Conservation (phyloP, 1,140 invertebrate species). For the Penaeus indicus region DNA sequence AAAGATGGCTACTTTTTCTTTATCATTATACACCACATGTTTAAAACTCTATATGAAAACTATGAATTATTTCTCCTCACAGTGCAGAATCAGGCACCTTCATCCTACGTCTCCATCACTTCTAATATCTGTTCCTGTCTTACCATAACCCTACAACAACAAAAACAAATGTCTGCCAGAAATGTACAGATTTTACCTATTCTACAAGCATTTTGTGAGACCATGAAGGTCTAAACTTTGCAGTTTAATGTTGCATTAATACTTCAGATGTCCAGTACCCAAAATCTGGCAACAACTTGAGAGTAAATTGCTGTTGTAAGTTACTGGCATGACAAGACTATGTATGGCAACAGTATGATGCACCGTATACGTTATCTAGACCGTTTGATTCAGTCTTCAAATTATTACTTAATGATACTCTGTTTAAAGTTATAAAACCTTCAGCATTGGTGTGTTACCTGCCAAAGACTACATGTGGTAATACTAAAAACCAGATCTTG, state of each 20-base stretch:
- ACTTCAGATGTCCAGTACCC: no score
- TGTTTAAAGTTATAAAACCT: constrained; percentile 26
- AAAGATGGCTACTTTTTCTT: no score
- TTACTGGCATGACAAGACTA: constrained; percentile 44
- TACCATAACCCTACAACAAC: constrained; percentile 45
- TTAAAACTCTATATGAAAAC: not conserved
- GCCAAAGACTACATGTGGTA: constrained; percentile 34
- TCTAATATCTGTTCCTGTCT: constrained; percentile 31
- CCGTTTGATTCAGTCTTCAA: constrained; percentile 42
- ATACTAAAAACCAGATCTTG: constrained; percentile 54
- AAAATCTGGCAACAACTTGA: no score
- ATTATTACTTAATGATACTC: constrained; percentile 41
- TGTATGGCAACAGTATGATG: constrained; percentile 57
- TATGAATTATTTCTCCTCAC: constrained; percentile 25
- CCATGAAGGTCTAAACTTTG: no score
- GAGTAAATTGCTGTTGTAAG: not conserved
- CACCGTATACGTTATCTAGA: constrained; percentile 59
- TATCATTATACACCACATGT: no score
- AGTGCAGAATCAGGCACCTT: constrained; percentile 34
- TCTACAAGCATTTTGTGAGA: no score
- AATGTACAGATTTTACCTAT: no score
- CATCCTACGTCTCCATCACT: constrained; percentile 35
- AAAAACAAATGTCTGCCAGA: not conserved
- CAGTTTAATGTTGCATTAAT: no score
- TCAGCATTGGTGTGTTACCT: constrained; percentile 23